Evolutionary conservation across 2,797 vertebrate species (phyloP), one percentile per base, ranked within the genome.

Genomic region (Pipistrellus pipistrellus): DNA sequence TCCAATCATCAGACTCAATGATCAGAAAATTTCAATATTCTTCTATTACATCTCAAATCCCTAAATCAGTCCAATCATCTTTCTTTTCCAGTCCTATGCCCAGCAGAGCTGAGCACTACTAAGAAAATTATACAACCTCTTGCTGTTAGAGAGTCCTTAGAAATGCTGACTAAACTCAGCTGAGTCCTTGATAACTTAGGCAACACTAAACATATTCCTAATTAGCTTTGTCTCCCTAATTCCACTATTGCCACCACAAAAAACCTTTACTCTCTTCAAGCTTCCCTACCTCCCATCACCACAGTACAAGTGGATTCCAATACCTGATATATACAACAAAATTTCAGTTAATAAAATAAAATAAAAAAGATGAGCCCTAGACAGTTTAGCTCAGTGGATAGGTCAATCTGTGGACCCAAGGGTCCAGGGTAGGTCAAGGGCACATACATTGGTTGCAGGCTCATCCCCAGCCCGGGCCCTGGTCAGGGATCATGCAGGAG

Each of bases 21-120:
- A 88, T 62, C 20, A 72, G 23, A 89, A 57, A 88, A 90, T 78
- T 92, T 73, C 59, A 92, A 62, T 53, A 90, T 66, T 51, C 21
- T 90, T 44, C 41, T 68, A 41, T 57, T 48, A 73, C 17, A 85
- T 27, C 91, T 82, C 78, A 51, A 68, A 93, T 46, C 62, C 38
- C 68, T 86, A 94, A 44, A 91, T 82, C 46, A 83, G 10, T 38
- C 55, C 38, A 83, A 32, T 48, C 4, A 83, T 64, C 48, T 38
- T 83, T 87, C 14, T 64, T 76, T 71, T 17, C 48, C 17, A 77
- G 62, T 23, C 51, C 46, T 69, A n/a, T 11, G 15, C 27, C 41
- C 73, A 91, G 76, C 18, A 91, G 38, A 92, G 38, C 51, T 84
- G 1, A 91, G 72, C 32, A 30, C n/a, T 46, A 27, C n/a, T 41